Evolutionary conservation across 2,113 vertebrate genomes (phyloP), one percentile per base, ranked within the genome.

Genomic region (Microtus ochrogaster): DNA sequence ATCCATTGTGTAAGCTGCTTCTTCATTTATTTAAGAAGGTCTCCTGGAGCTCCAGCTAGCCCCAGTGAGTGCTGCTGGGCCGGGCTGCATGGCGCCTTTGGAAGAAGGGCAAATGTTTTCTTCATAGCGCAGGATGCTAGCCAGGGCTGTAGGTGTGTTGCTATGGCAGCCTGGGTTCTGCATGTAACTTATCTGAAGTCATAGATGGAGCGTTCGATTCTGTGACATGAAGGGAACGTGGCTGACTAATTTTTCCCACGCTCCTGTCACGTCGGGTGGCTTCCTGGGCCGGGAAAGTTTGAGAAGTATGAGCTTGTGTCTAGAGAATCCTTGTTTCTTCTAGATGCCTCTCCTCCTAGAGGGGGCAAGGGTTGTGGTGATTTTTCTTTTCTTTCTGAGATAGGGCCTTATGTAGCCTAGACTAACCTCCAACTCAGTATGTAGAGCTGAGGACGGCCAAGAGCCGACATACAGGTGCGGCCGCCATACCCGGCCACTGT

Each of bases 201-300:
- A 86, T 36, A 73, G 79, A 76, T 89, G 92, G 87, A 93, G 94
- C 79, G 22, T 90, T 58, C 92, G 89, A 90, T 39, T 89, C 94
- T 79, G 65, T 97, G 90, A 81, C 3, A n/a, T 41, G 86, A 85
- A 47, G 49, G 76, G 90, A 94, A 76, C 28, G 36, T 63, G 36
- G 94, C 39, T 97, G 95, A 97, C 94, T 97, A 79, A 96, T 72
- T 17, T 79, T 96, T n/a, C 85, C 96, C 92, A 49, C 9, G 33
- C 30, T 87, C 33, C 19, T 24, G 52, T 72, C 76, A 36, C 55
- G 65, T 78, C 72, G 65, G 74, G 52, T 10, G 24, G 61, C 65
- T 83, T 70, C 73, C 47, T 78, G 0, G 1, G 30, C 49, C 30
- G 39, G 58, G 58, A 44, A 16, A 55, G 52, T 63, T 12, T 33